These are phyloP conservation scores for Aleiodes alternator DNA, from an alignment of 2,888 invertebrate species.

Conservation along the genomic window DNA sequence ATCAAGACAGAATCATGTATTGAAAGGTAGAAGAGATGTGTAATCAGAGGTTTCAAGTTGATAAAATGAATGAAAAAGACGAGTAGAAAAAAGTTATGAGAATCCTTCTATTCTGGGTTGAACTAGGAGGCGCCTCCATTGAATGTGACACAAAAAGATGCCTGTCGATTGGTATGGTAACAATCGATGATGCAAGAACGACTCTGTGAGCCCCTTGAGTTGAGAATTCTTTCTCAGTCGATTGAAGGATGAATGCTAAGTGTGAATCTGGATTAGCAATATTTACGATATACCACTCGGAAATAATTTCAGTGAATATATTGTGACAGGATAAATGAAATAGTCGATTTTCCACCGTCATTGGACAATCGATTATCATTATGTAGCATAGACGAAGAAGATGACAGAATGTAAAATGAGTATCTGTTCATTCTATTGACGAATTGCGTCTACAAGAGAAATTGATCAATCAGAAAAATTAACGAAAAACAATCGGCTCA, in stretches of 20 bases:
- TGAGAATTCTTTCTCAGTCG: neutral
- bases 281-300: no score
- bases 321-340: no score
- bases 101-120: constrained; percentile 58
- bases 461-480: no score
- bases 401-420: no score
- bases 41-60: constrained; percentile 16
- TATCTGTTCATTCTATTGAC: no score
- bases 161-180: constrained; percentile 43
- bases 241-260: neutral
- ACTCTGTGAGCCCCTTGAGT: constrained; percentile 17
- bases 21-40: constrained; percentile 8
- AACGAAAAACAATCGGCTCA: no score
- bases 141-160: constrained; percentile 50
- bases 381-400: no score
- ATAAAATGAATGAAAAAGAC: constrained; percentile 16
- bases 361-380: no score
- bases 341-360: no score
- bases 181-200: constrained; percentile 47
- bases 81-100: constrained; percentile 59
- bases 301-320: no score
- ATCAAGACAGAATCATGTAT: constrained; percentile 11
- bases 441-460: no score
- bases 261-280: no score
- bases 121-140: constrained; percentile 50